Evolutionary conservation across 2,888 invertebrate species (phyloP), one percentile per base, ranked within the genome.

Genomic region (Rosalia funebris): DNA sequence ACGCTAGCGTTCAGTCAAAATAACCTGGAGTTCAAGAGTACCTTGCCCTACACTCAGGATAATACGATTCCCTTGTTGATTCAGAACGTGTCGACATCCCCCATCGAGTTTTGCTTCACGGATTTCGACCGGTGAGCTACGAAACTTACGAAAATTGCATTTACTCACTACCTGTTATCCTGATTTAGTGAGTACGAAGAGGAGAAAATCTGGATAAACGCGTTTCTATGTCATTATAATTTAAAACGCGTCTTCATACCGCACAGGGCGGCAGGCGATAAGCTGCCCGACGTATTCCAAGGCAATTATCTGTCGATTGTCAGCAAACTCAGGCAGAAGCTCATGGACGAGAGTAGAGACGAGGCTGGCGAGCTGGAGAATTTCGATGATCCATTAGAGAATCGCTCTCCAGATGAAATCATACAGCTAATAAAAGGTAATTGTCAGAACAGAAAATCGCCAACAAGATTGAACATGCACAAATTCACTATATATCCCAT

Each of bases 101-200:
- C 90, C 0, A 82, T 91, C 14, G 91, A 91, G 78, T 82, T 90
- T 45, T 89, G 87, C 73, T 87, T 89, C 77, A 81, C 88, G 12
- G 89, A 91, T 76, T 86, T 85, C 73, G 89, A 91, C 75, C 75
- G 80, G 89, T 89, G 25, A 25, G 7, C 25, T 25, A 7, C 25
- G 7, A 25, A 25, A 7, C 4, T 7, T 7, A 7, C 25, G 25
- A 25, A 7, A 25, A 25, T 5, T 25, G 3, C 25, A 3, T 3
- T 25, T 3, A 25, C 25, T 3, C 3, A 5, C 3, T 3, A 25
- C 4, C 7, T 7, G 25, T 34, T 39, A 7, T 25, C 11, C 42
- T 20, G 9, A 19, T 45, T 41, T 69, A 83, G 82, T 10, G 63
- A 71, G 32, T 71, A 76, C 31, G 63, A 76, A 25, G 65, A 75